phyloP scores from a whole-genome alignment of 2,888 invertebrate genomes.

The Acanthosepion lycidas region DNA sequence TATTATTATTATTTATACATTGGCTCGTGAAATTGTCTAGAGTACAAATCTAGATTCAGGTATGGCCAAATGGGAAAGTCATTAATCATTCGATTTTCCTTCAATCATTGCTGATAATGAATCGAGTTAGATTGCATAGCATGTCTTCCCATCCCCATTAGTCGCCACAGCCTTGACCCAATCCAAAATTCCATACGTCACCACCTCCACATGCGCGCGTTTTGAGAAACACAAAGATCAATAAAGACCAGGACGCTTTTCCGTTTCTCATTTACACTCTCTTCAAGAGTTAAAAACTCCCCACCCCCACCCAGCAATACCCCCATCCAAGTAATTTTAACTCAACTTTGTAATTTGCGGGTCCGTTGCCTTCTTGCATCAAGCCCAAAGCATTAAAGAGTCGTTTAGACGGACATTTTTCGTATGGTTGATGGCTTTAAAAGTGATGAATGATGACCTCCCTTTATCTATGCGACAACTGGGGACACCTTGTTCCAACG shows the following conservation, averaged over 20 bases:
- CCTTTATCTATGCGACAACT: neutral
- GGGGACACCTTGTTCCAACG: too few species aligned
- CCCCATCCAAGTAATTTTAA: neutral
- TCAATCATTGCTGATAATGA: neutral
- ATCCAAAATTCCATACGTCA: neutral
- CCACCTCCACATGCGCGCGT: neutral
- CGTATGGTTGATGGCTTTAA: neutral
- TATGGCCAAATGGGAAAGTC: neutral
- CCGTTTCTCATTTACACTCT: neutral
- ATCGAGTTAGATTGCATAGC: neutral
- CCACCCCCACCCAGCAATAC: neutral
- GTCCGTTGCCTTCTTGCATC: neutral
- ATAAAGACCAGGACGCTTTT: neutral
- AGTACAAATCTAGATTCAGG: too few species aligned
- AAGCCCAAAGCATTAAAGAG: neutral
- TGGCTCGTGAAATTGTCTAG: neutral
- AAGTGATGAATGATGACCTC: neutral
- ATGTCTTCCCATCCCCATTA: neutral
- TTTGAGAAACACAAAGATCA: neutral
- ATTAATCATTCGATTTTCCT: conserved; percentile 8
- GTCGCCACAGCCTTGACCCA: neutral
- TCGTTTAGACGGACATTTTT: neutral
- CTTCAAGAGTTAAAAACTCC: neutral
- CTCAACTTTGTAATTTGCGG: neutral
- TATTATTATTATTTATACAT: neutral